Percentiles rank a stretch among this genome's conserved stretches.
Evolutionary conservation across 2,113 vertebrate species (phyloP).

Genomic region (Bufo bufo): DNA sequence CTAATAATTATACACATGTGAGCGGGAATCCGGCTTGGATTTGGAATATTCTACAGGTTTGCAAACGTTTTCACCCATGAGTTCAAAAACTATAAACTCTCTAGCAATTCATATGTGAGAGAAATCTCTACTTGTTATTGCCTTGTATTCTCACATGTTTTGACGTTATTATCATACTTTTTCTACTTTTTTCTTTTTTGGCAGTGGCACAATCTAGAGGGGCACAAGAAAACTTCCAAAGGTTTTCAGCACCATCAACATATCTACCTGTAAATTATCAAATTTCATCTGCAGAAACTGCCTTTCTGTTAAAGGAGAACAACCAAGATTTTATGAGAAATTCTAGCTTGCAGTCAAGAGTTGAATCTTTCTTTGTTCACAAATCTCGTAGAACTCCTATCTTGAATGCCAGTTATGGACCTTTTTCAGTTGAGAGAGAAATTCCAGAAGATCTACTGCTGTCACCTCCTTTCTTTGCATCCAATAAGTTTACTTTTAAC

Average conservation of each 20-base stretch:
- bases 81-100: not conserved
- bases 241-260: constrained; percentile 82
- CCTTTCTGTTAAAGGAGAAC: constrained; percentile 90
- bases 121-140: not conserved
- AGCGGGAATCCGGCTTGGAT: not conserved
- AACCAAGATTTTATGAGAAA: constrained; percentile 87
- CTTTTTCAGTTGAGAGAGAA: constrained; percentile 78
- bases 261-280: constrained; percentile 91
- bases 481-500: constrained; percentile 79
- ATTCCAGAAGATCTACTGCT: constrained; percentile 83
- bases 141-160: not conserved
- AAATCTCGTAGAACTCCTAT: constrained; percentile 78
- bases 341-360: constrained; percentile 84
- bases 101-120: not conserved
- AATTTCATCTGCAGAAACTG: constrained; percentile 77
- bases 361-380: constrained; percentile 86
- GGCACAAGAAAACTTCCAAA: constrained; percentile 76
- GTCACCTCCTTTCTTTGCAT: constrained; percentile 70
- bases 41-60: not conserved
- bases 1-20: too few relatives aligned
- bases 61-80: not conserved
- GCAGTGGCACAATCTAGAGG: constrained; percentile 81
- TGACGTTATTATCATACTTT: not conserved
- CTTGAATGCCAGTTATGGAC: constrained; percentile 87
- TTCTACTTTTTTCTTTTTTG: constrained; percentile 61